Base-by-base conservation (phyloP, 2,797 vertebrate species). In the Propithecus perrieri region DNA sequence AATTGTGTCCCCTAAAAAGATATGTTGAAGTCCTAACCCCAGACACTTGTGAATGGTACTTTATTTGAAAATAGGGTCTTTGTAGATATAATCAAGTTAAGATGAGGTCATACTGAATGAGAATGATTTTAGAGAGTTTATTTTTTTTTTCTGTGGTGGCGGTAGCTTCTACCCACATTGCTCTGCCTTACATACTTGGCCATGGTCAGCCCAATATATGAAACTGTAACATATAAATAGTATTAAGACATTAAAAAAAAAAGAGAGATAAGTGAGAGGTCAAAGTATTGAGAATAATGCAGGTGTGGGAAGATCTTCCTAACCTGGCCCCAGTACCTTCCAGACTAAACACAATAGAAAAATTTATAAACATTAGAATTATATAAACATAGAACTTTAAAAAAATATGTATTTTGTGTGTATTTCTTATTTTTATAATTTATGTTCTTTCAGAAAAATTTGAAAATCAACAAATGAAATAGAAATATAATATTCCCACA, bases 341-440 rank as follows among this genome's bases (percentile, higher is more conserved):
- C 20, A 48, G 50, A 84, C 8, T 84, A 75, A 63, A 17, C n/a
- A n/a, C 33, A 55, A 59, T 69, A 61, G 17, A 69, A 88, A 53
- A 75, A 50, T 24, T n/a, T 48, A 76, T 18, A 53, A 15, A 18
- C 2, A 35, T 67, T 75, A 50, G 4, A 63, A 35, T 38, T 85
- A 35, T 24, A 63, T 30, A 78, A 90, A 53, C 50, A 89, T 7
- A 85, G 22, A 85, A 28, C 5, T 8, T 35, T 41, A 41, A 41
- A 43, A 15, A 94, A 43, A 43, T 43, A 43, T 43, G 41, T 7
- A 43, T 43, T 43, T 43, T 43, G 41, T 41, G 41, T 12, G 13
- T 84, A 84, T 74, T 61, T 78, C n/a, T n/a, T 65, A 63, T n/a
- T 53, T 81, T 91, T 74, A 18, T 50, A 33, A 59, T 61, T 61